These are phyloP conservation scores for Cherax quadricarinatus DNA, from an alignment of 1,140 invertebrate genomes.

Conservation along the genomic window DNA sequence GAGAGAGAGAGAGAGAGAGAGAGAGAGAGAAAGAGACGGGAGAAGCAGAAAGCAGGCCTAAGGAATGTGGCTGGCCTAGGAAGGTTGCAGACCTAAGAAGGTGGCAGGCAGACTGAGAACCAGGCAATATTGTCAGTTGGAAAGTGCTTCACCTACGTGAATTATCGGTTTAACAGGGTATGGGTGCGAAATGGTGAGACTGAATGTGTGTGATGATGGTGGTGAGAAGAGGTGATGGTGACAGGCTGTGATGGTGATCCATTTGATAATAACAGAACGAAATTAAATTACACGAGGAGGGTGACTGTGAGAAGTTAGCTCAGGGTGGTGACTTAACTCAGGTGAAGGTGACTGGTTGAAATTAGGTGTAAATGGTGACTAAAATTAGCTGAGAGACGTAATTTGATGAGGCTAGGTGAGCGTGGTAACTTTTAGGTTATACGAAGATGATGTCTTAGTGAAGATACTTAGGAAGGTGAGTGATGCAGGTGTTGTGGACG, in stretches of 20 bases:
- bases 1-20: neutral
- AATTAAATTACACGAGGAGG: too few species aligned
- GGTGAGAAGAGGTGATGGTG: neutral
- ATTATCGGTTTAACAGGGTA: neutral
- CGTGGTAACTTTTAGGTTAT: too few species aligned
- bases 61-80: neutral
- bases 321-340: too few species aligned
- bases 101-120: conserved; percentile 4
- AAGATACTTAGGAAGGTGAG: too few species aligned
- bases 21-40: neutral
- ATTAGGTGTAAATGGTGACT: too few species aligned
- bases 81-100: neutral
- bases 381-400: too few species aligned
- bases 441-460: too few species aligned
- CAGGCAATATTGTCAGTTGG: neutral
- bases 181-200: neutral
- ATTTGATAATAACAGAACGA: too few species aligned
- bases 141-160: neutral
- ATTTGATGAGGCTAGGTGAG: too few species aligned
- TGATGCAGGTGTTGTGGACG: too few species aligned
- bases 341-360: too few species aligned
- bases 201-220: neutral
- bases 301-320: too few species aligned
- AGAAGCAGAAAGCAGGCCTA: neutral
- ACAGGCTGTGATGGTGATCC: neutral